phyloP scores from a whole-genome alignment of 2,113 vertebrate genomes.

The Ammodytes marinus region DNA sequence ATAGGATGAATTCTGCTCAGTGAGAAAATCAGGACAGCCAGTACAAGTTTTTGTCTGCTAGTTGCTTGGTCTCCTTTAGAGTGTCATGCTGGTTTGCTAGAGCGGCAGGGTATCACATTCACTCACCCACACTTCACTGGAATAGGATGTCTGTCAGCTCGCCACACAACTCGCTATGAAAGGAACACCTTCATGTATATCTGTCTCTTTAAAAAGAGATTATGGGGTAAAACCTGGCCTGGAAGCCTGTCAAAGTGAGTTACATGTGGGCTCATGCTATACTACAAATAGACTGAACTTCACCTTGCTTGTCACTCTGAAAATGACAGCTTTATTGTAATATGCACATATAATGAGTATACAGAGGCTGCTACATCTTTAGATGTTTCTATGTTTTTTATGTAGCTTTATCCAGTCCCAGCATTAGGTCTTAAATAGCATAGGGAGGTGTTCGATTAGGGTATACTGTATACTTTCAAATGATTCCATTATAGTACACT shows the following conservation, averaged over 20 bases:
- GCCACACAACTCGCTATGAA: neutral
- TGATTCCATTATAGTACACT: neutral
- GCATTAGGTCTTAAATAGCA: neutral
- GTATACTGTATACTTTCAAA: neutral
- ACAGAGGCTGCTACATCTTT: neutral
- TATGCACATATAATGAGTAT: neutral
- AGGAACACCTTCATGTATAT: constrained; percentile 8
- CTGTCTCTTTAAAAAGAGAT: constrained; percentile 3
- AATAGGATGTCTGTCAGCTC: constrained; percentile 32
- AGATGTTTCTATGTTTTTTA: neutral
- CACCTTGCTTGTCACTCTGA: constrained; percentile 3
- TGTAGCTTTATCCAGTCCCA: neutral
- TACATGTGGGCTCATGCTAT: neutral
- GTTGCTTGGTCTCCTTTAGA: constrained; percentile 11
- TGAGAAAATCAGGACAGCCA: constrained; percentile 1
- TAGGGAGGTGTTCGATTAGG: neutral
- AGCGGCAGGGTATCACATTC: neutral
- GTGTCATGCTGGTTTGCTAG: constrained; percentile 27
- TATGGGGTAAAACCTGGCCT: neutral
- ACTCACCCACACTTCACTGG: constrained; percentile 33
- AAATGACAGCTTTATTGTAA: constrained; percentile 12
- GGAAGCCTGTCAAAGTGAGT: neutral
- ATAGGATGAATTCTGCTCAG: neutral
- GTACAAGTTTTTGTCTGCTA: neutral
- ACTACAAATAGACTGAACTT: constrained; percentile 8